Conservation (phyloP, 1,140 invertebrate species). For the Helicoverpa armigera region DNA sequence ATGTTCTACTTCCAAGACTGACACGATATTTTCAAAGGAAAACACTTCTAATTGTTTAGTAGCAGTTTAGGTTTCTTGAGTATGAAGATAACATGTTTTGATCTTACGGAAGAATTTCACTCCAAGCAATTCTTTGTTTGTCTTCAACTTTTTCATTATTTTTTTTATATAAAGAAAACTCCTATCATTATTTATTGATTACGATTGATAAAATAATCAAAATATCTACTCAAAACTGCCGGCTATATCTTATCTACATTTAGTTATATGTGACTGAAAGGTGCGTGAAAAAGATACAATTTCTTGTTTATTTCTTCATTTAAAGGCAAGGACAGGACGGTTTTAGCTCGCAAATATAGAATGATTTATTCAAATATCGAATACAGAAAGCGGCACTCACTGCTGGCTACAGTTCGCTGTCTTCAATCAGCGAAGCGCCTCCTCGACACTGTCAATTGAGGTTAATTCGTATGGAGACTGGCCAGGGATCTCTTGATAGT, state of each 20-base stretch:
- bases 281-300: neutral
- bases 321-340: neutral
- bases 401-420: conserved; percentile 70
- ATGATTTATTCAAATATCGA: conserved; percentile 67
- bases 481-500: conserved; percentile 77
- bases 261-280: conserved; percentile 3
- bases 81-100: conserved; percentile 6
- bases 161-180: conserved; percentile 1
- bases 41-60: no score
- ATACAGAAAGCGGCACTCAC: conserved; percentile 66
- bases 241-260: conserved; percentile 25
- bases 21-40: conserved; percentile 27
- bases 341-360: conserved; percentile 27
- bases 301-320: conserved; percentile 1
- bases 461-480: conserved; percentile 84
- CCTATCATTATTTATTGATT: conserved; percentile 2
- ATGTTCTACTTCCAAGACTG: conserved; percentile 39
- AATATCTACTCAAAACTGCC: conserved; percentile 4
- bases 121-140: neutral
- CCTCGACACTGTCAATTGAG: conserved; percentile 82
- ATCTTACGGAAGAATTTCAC: neutral
- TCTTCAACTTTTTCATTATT: neutral
- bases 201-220: conserved; percentile 25
- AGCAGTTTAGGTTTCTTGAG: no score
- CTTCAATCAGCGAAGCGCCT: conserved; percentile 85